Conservation (phyloP, 2,113 vertebrate species). For the Megaptera novaeangliae region DNA sequence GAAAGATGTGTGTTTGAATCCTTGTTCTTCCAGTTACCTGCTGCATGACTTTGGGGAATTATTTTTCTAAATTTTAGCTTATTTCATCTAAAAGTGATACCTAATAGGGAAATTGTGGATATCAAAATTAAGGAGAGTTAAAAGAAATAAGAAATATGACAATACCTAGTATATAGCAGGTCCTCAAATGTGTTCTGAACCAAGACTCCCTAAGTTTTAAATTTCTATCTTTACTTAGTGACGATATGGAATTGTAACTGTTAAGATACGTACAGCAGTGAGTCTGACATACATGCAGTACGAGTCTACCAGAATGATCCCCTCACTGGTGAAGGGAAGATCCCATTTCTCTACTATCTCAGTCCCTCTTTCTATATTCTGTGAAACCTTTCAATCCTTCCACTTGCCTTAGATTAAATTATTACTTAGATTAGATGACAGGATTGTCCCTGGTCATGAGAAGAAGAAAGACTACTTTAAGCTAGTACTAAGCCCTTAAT, state of each 20-base stretch:
- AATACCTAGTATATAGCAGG: not conserved
- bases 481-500: constrained; percentile 47
- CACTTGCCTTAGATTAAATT: constrained; percentile 53
- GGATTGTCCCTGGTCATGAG: not conserved
- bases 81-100: not conserved
- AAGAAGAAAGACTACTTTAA: constrained; percentile 20
- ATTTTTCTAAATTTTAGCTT: not conserved
- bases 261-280: accelerated
- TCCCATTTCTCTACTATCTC: not conserved
- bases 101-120: not conserved
- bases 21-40: not conserved
- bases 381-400: not conserved
- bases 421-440: constrained; percentile 45
- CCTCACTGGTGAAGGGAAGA: not conserved
- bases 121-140: not conserved
- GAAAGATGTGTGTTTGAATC: not conserved
- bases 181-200: not conserved
- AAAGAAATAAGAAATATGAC: not conserved
- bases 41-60: not conserved
- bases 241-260: no score
- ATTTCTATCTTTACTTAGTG: not conserved
- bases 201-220: not conserved
- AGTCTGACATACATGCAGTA: not conserved
- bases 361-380: not conserved
- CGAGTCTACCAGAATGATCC: not conserved